Evolutionary conservation across 2,888 invertebrate genomes (phyloP).

Genomic region (Volucella inflata): DNA sequence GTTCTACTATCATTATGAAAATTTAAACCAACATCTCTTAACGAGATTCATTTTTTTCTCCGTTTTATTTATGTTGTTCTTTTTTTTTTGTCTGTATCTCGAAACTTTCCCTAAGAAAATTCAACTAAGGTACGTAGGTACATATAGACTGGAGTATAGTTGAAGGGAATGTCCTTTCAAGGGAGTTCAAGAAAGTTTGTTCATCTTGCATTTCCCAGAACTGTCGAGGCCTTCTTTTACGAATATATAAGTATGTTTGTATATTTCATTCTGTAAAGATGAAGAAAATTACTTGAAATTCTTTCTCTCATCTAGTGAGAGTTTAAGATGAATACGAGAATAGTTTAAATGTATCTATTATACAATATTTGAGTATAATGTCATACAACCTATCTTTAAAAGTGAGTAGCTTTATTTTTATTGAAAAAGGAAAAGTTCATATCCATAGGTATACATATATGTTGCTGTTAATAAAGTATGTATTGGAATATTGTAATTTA

Average conservation of each 20-base stretch:
- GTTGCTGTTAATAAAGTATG: no score
- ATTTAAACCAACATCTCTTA: slow-evolving; percentile 51
- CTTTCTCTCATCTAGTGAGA: slow-evolving; percentile 21
- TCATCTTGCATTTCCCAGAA: slow-evolving; percentile 22
- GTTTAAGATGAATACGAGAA: background rate
- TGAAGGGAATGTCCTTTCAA: slow-evolving; percentile 41
- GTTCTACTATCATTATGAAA: slow-evolving; percentile 58
- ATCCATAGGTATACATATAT: no score
- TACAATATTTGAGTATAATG: slow-evolving; percentile 32
- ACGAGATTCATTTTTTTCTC: slow-evolving; percentile 17
- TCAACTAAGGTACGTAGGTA: background rate
- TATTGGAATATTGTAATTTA: no score
- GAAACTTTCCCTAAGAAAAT: slow-evolving; percentile 28
- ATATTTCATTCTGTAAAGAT: slow-evolving; percentile 35
- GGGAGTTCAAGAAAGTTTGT: slow-evolving; percentile 42
- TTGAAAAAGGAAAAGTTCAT: no score
- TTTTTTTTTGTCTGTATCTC: background rate
- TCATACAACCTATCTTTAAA: slow-evolving; percentile 25
- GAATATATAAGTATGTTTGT: background rate
- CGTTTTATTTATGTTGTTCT: no score
- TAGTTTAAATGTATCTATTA: slow-evolving; percentile 27
- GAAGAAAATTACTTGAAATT: background rate
- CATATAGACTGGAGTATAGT: background rate
- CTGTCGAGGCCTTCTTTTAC: slow-evolving; percentile 7
- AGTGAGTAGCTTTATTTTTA: slow-evolving; percentile 7